phyloP scores from a whole-genome alignment of 2,113 vertebrate genomes.

The Speoplatyrhinus poulsoni region DNA sequence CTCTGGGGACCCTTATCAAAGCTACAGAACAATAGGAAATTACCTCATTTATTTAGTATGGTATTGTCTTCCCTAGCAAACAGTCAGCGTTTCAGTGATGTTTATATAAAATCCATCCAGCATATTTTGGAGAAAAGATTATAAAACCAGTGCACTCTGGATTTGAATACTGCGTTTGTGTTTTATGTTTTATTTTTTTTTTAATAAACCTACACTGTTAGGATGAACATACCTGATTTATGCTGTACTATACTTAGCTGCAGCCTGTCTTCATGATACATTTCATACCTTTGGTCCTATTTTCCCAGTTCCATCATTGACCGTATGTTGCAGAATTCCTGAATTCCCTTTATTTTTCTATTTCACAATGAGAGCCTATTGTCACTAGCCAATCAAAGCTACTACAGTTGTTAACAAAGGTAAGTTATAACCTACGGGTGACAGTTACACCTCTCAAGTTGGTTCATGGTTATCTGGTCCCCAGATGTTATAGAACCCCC shows the following conservation, averaged over 20 bases:
- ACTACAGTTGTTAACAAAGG: not conserved
- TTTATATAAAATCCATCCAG: constrained; percentile 62
- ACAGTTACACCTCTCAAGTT: not conserved
- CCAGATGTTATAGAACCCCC: too few relatives aligned
- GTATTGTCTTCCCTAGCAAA: constrained; percentile 2
- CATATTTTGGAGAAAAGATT: constrained; percentile 33
- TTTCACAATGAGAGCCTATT: constrained; percentile 30
- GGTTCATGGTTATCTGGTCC: too few relatives aligned
- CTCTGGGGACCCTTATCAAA: constrained; percentile 28
- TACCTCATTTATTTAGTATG: constrained; percentile 59
- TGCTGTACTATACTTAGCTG: not conserved
- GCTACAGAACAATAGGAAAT: constrained; percentile 62
- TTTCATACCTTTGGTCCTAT: constrained; percentile 37
- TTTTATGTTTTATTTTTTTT: constrained; percentile 2
- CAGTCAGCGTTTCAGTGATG: not conserved
- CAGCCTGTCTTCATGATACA: constrained; percentile 8
- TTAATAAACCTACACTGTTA: not conserved
- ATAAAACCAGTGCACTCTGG: constrained; percentile 49
- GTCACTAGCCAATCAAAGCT: constrained; percentile 11
- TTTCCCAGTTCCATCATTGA: constrained; percentile 6
- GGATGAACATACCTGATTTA: not conserved
- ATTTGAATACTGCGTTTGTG: constrained; percentile 24
- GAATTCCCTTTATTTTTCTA: not conserved
- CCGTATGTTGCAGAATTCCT: constrained; percentile 50
- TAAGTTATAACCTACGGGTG: not conserved